Percentiles rank a stretch among this genome's conserved stretches.
Evolutionary conservation across 2,888 invertebrate species (phyloP).

Genomic region (Pocota personata): DNA sequence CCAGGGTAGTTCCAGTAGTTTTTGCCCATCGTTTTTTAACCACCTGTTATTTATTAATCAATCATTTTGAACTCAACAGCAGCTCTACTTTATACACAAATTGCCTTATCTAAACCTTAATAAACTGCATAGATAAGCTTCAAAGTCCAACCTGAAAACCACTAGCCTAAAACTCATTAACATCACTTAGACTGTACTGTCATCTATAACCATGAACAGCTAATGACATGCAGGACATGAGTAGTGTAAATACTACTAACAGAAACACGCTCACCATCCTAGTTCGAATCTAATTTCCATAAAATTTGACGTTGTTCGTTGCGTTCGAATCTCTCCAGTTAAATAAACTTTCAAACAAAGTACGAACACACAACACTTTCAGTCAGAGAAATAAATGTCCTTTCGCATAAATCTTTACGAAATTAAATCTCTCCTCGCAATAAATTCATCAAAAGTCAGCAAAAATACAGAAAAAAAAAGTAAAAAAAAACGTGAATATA

Average conservation of each 20-base stretch:
- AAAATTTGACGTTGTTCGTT: slow-evolving; percentile 32
- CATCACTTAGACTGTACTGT: slow-evolving; percentile 17
- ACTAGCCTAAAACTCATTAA: slow-evolving; percentile 29
- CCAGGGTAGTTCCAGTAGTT: too few species aligned
- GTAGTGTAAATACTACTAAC: slow-evolving; percentile 54
- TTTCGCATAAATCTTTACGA: slow-evolving; percentile 72
- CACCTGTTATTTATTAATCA: too few species aligned
- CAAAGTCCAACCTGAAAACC: not conserved
- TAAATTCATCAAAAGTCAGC: slow-evolving; percentile 73
- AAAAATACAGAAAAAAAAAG: not conserved
- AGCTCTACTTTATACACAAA: not conserved
- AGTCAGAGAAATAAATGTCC: slow-evolving; percentile 69
- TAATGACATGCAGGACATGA: slow-evolving; percentile 58
- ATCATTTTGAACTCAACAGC: not conserved
- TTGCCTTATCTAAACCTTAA: slow-evolving; percentile 10
- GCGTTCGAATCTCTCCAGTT: not conserved
- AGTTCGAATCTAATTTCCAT: slow-evolving; percentile 52
- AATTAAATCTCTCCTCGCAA: slow-evolving; percentile 65
- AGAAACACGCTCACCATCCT: slow-evolving; percentile 56
- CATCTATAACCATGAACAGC: slow-evolving; percentile 54
- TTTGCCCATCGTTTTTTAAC: too few species aligned
- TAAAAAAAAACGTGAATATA: slow-evolving; percentile 26
- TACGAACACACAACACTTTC: slow-evolving; percentile 19
- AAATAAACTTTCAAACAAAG: slow-evolving; percentile 17
- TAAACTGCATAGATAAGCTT: not conserved